Evolutionary conservation across 2,888 invertebrate species (phyloP).

Genomic region (Incurvaria masculella): DNA sequence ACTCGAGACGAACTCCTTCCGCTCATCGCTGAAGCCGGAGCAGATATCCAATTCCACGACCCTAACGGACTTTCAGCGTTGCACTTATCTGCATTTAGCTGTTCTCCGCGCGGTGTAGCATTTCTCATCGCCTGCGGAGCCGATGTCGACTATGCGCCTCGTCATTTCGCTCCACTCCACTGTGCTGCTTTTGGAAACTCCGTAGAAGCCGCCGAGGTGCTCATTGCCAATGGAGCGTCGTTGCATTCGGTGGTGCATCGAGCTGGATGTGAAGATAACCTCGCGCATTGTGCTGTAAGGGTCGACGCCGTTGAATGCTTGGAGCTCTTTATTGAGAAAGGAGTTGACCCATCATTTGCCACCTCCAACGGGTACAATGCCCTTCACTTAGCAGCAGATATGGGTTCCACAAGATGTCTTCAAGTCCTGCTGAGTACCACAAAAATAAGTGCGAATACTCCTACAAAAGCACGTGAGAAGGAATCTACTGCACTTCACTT

Average conservation of each 20-base stretch:
- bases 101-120: slow-evolving; percentile 65
- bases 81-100: slow-evolving; percentile 75
- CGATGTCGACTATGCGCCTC: slow-evolving; percentile 65
- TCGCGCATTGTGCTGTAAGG: slow-evolving; percentile 81
- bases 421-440: slow-evolving; percentile 72
- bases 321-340: slow-evolving; percentile 69
- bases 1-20: slow-evolving; percentile 69
- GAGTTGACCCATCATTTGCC: slow-evolving; percentile 70
- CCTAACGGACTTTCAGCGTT: slow-evolving; percentile 72
- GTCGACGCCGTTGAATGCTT: slow-evolving; percentile 78
- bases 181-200: slow-evolving; percentile 89
- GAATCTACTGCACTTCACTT: slow-evolving; percentile 78
- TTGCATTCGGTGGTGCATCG: slow-evolving; percentile 66
- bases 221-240: slow-evolving; percentile 68
- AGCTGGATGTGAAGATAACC: slow-evolving; percentile 68
- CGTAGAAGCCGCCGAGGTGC: slow-evolving; percentile 70
- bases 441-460: slow-evolving; percentile 66
- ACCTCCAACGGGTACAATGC: slow-evolving; percentile 75
- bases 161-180: slow-evolving; percentile 78
- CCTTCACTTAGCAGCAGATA: slow-evolving; percentile 75
- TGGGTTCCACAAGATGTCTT: slow-evolving; percentile 70
- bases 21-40: slow-evolving; percentile 62
- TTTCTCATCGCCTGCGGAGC: slow-evolving; percentile 67
- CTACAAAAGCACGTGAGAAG: slow-evolving; percentile 68
- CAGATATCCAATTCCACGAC: slow-evolving; percentile 68